These are phyloP conservation scores for Callipepla squamata DNA, from an alignment of 2,113 vertebrate genomes.

Conservation along the genomic window DNA sequence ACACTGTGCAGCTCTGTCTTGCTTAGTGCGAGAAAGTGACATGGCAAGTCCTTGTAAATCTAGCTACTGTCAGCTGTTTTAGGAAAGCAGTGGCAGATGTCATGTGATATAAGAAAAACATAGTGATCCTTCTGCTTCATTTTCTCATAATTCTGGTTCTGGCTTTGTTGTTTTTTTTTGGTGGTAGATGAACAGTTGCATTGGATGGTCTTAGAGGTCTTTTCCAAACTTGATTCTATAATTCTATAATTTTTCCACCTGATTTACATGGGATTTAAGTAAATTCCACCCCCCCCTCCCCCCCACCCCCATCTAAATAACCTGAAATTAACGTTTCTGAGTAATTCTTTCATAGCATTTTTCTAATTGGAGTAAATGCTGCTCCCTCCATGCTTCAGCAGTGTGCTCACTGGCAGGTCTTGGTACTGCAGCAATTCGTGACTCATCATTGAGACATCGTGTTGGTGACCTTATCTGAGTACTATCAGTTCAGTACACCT, in stretches of 20 bases:
- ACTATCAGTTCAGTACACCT: not conserved
- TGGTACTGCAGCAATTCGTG: not conserved
- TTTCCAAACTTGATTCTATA: no score
- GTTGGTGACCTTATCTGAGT: not conserved
- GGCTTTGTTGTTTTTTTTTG: no score
- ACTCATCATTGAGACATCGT: not conserved
- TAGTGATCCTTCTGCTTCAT: not conserved
- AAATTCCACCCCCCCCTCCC: not conserved
- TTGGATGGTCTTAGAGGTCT: no score
- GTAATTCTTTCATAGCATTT: not conserved
- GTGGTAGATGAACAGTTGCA: no score
- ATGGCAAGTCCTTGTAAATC: conserved; percentile 34
- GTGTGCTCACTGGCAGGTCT: not conserved
- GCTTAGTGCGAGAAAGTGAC: conserved; percentile 25
- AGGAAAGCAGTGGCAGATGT: not conserved
- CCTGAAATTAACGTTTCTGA: not conserved
- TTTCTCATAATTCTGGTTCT: not conserved
- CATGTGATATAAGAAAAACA: not conserved
- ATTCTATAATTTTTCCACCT: not conserved
- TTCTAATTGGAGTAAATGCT: not conserved
- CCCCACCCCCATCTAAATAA: not conserved
- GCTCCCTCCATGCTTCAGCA: not conserved
- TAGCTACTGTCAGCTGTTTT: conserved; percentile 75
- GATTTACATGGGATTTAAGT: not conserved
- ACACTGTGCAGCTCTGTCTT: not conserved